Evolutionary conservation across 2,888 invertebrate species (phyloP), one percentile per base, ranked within the genome.

Genomic region (Steromphala cineraria): DNA sequence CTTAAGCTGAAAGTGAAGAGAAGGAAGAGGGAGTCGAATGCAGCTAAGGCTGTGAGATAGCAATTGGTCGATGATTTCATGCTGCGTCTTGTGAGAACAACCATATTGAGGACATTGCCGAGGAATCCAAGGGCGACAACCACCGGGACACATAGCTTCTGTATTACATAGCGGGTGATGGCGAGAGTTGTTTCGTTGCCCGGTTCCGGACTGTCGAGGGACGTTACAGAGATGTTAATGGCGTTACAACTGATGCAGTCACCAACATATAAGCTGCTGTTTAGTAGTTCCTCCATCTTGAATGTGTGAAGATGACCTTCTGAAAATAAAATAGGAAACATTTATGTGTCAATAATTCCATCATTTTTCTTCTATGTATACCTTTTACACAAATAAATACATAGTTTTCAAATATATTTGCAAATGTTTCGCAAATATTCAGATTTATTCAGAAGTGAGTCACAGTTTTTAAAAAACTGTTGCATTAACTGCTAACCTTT

Each of bases 21-120:
- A 81, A 96, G 94, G 93, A 96, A 96, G 79, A 96, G 94, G 82
- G 96, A 94, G 90, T 96, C 96, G 82, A 96, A 95, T 82, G 95
- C 94, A 56, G 96, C 96, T 86, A 96, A 93, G 0, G 96, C 96
- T 40, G 96, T 95, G 87, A 96, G 94, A 93, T 96, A 96, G 86
- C 88, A 89, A 84, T 92, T 93, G 21, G 93, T 93, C 1, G 92
- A 93, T 8, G 89, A 88, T 24, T 87, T 85, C 93, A 93, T 93
- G 55, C 89, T 89, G 17, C 88, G 85, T 13, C 91, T 86, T 1
- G 92, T 91, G 53, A 93, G 85, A 7, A 93, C 92, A 28, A 87
- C 83, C 36, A 93, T 90, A 82, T 90, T 92, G 2, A 92, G 78
- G 19, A 89, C 80, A 82, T 93, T 93, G 28, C 92, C 92, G 17